These are phyloP conservation scores for Coenobita brevimanus DNA, from an alignment of 1,140 invertebrate genomes.

Conservation along the genomic window DNA sequence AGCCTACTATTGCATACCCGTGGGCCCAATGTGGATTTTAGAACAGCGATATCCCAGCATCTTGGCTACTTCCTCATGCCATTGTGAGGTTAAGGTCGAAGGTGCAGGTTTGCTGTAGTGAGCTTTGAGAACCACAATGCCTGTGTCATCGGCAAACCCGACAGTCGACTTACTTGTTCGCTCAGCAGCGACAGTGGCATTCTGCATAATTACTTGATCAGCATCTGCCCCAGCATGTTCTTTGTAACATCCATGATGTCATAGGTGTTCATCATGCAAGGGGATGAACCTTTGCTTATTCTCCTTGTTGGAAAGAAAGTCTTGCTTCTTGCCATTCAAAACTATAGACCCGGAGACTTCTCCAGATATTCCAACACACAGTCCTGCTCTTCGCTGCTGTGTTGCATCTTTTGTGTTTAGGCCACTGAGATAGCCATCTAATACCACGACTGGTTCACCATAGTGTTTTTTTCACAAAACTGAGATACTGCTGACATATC, in stretches of 20 bases:
- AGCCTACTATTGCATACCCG: background rate
- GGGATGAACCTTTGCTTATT: too few species aligned
- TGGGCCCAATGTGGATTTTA: background rate
- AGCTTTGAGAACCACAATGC: background rate
- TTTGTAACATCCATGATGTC: background rate
- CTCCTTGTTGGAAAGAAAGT: too few species aligned
- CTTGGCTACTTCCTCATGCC: background rate
- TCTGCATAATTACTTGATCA: background rate
- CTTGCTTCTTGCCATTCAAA: too few species aligned
- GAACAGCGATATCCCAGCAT: background rate
- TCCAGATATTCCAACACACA: too few species aligned
- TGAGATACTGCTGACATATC: too few species aligned
- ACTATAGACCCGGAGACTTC: too few species aligned
- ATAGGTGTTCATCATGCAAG: background rate
- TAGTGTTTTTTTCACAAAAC: too few species aligned
- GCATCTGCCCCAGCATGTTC: constrained; percentile 3
- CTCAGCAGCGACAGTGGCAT: background rate
- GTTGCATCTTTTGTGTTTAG: too few species aligned
- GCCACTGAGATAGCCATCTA: too few species aligned
- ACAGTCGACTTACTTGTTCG: background rate
- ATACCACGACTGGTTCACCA: too few species aligned
- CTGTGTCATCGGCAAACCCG: background rate
- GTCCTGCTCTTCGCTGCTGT: too few species aligned
- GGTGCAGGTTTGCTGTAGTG: background rate
- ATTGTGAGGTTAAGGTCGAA: background rate